Evolutionary conservation across 2,797 vertebrate species (phyloP).

Genomic region (Amblyraja radiata): DNA sequence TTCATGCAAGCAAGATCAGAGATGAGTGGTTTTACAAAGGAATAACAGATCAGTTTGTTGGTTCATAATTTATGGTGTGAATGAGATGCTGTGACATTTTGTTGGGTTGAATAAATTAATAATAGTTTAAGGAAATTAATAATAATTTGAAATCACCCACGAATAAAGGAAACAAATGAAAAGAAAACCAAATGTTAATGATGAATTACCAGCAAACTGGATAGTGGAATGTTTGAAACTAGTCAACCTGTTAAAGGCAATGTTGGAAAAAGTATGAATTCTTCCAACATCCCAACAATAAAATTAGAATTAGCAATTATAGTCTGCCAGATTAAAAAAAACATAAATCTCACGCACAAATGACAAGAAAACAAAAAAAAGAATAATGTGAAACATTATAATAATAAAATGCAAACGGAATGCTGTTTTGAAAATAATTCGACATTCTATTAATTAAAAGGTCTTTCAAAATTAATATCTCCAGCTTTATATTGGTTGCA

Average conservation of each 20-base stretch:
- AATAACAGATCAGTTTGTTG: background rate
- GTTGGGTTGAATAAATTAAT: background rate
- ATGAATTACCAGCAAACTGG: background rate
- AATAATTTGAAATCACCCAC: background rate
- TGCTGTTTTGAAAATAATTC: background rate
- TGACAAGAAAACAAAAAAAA: background rate
- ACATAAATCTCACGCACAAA: background rate
- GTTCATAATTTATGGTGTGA: slow-evolving; percentile 6
- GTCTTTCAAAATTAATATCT: background rate
- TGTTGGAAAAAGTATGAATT: background rate
- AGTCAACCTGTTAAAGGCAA: background rate
- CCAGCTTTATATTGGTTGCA: background rate
- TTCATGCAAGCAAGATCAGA: background rate
- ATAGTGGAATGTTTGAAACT: background rate
- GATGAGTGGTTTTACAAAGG: background rate
- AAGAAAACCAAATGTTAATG: background rate
- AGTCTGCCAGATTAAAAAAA: background rate
- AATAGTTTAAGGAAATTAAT: background rate
- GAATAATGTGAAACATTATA: background rate
- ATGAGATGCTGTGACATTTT: background rate
- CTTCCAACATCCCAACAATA: background rate
- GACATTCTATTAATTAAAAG: background rate
- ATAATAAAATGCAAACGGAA: background rate
- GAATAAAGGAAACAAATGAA: background rate
- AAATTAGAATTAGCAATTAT: background rate